Conservation (phyloP, 2,797 vertebrate genomes). For the Hippoglossus hippoglossus region DNA sequence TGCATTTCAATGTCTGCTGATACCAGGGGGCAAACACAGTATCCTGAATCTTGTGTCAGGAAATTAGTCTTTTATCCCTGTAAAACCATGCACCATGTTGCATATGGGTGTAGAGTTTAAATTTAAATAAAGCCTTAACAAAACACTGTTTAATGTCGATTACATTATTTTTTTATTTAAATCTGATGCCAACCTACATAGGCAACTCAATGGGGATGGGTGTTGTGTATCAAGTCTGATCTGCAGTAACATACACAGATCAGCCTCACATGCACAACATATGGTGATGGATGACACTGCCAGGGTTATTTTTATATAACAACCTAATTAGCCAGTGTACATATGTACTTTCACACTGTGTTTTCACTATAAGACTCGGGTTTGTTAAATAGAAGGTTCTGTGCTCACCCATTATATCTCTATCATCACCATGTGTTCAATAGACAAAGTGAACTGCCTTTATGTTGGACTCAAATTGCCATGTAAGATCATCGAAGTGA, state of each 20-base stretch:
- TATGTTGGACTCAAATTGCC: not conserved
- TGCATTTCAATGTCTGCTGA: constrained; percentile 43
- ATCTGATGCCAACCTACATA: not conserved
- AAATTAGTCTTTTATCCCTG: constrained; percentile 43
- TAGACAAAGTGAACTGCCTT: constrained; percentile 11
- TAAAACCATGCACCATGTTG: constrained; percentile 18
- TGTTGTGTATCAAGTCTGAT: not conserved
- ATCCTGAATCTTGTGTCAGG: constrained; percentile 19
- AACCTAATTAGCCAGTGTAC: not conserved
- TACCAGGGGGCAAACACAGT: constrained; percentile 24
- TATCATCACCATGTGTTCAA: not conserved
- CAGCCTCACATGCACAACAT: constrained; percentile 7
- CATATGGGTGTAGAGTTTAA: not conserved
- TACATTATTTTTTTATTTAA: not conserved
- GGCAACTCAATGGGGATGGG: not conserved
- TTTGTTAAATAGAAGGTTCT: not conserved
- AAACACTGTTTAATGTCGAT: not conserved
- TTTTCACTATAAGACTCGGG: not conserved
- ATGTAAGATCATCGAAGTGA: constrained; percentile 23
- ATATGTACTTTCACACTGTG: constrained; percentile 4
- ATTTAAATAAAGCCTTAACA: not conserved
- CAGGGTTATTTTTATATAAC: constrained; percentile 8
- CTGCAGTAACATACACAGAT: not conserved
- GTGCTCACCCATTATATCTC: not conserved
- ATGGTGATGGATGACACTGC: constrained; percentile 5